Evolutionary conservation across 2,888 invertebrate genomes (phyloP), one percentile per base, ranked within the genome.

Genomic region (Dexiosoma caninum): DNA sequence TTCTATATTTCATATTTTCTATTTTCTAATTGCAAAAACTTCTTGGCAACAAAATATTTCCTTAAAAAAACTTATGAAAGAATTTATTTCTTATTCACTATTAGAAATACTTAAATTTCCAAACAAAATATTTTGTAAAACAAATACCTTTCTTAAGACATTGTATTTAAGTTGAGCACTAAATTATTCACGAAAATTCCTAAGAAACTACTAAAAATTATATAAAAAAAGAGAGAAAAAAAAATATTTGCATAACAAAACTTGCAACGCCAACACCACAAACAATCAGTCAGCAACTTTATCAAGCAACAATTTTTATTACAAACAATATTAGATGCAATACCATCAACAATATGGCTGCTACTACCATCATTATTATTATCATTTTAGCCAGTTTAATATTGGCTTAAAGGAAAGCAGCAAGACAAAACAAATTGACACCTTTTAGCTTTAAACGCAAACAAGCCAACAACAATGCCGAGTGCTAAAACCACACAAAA

Each of bases 351-450:
- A 59, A 10, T 37, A 40, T 3, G 12, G 9, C 16, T 32, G 23
- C 67, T 67, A 30, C 19, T 42, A 12, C 8, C 35, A 30, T 23
- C 37, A 27, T 42, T 19, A 23, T 59, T 16, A 27, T 70, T 55
- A 57, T 46, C 37, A 37, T 44, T 53, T 37, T 62, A 46, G 44
- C 19, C 62, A 55, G 30, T 44, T 77, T 59, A 42, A 40, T 40
- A 42, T 67, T 32, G 44, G 21, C 44, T 44, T 23, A 21, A 21
- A 57, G 14, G 10, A 49, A 71, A 42, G 14, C 40, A 42, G 14
- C 40, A 71, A 71, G 37, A 46, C 71, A 62, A 66, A 81, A 81
- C 67, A 81, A 72, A 81, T 76, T 81, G 71, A 76, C 80, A 81
- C 76, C 80, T 76, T 81, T 62, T 55, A n/a, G 67, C 67, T 76